phyloP scores from a whole-genome alignment of 2,797 vertebrate species.

The Microctenopoma stevenorrisi region DNA sequence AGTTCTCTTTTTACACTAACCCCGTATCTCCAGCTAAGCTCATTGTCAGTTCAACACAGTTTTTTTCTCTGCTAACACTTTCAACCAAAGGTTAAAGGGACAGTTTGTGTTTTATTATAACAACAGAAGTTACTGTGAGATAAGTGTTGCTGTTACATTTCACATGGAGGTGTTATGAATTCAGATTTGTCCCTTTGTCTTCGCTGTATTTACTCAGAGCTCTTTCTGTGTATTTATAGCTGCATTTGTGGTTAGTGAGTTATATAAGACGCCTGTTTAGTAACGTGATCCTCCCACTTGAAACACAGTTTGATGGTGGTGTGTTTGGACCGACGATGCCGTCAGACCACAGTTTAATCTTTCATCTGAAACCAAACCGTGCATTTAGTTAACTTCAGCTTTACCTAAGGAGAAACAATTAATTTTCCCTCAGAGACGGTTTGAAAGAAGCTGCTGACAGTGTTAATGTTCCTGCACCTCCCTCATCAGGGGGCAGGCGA shows the following conservation, averaged over 20 bases:
- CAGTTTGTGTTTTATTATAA: no score
- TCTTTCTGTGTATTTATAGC: slow-evolving; percentile 38
- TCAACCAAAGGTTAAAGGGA: no score
- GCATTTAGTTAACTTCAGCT: background rate
- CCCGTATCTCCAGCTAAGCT: no score
- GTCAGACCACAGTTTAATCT: background rate
- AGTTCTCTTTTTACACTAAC: no score
- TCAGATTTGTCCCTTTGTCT: background rate
- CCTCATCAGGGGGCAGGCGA: background rate
- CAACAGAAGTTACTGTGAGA: background rate
- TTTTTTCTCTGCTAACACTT: no score
- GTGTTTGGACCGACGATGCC: slow-evolving; percentile 15
- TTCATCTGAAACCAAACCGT: background rate
- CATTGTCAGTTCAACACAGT: no score
- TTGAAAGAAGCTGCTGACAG: background rate
- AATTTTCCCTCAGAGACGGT: no score
- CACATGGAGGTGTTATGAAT: background rate
- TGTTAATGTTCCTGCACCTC: background rate
- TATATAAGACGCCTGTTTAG: slow-evolving; percentile 42
- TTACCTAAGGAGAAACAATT: background rate
- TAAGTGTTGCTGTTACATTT: background rate
- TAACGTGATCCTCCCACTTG: slow-evolving; percentile 34
- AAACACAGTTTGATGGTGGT: slow-evolving; percentile 6
- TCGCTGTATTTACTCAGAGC: background rate
- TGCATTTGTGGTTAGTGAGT: slow-evolving; percentile 33